Percentiles rank a stretch among this genome's conserved stretches.
phyloP scores from a whole-genome alignment of 2,797 vertebrate genomes.

The Spea hammondii region DNA sequence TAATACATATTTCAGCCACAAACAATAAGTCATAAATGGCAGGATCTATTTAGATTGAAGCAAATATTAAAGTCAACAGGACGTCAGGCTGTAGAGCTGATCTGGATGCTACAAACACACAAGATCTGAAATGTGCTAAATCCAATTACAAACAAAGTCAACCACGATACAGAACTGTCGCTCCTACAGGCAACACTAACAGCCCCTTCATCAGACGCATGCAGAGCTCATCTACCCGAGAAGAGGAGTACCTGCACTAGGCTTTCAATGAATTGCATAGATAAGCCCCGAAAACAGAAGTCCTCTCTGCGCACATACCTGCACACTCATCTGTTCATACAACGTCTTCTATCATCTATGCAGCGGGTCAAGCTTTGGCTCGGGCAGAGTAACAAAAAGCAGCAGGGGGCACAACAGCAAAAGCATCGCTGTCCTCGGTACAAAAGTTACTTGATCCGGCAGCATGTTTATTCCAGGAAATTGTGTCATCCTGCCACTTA shows the following conservation, averaged over 20 bases:
- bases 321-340: constrained; percentile 74
- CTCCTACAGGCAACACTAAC: background rate
- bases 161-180: constrained; percentile 10
- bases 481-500: constrained; percentile 81
- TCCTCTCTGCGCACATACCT: constrained; percentile 69
- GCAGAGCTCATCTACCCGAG: background rate
- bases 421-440: constrained; percentile 69
- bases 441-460: constrained; percentile 72
- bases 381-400: constrained; percentile 64
- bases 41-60: background rate
- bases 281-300: background rate
- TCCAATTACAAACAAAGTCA: constrained; percentile 1
- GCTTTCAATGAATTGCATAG: background rate
- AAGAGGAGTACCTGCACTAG: background rate
- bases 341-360: constrained; percentile 54
- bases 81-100: background rate
- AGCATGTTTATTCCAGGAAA: constrained; percentile 82
- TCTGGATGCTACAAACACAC: constrained; percentile 7
- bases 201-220: constrained; percentile 10
- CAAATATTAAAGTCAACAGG: constrained; percentile 7
- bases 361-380: constrained; percentile 47
- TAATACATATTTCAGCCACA: background rate
- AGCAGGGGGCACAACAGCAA: constrained; percentile 44
- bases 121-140: constrained; percentile 31
- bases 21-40: background rate